Evolutionary conservation across 2,797 vertebrate genomes (phyloP).

Genomic region (Sciurus carolinensis): DNA sequence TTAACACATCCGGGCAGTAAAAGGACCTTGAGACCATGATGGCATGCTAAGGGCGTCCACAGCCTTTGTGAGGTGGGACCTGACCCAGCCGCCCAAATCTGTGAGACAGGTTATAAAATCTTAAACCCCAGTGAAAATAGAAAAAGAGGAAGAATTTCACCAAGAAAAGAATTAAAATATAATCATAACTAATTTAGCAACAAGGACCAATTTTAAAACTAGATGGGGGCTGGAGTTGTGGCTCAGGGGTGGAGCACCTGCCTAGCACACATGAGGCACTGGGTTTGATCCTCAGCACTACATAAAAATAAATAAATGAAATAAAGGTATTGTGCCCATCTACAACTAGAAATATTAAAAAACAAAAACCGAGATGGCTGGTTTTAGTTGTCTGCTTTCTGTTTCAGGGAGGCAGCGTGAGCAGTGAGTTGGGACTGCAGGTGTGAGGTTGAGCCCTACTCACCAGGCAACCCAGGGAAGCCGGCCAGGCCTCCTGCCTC

Average conservation of each 20-base stretch:
- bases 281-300: too few relatives aligned
- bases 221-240: not conserved
- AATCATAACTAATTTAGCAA: not conserved
- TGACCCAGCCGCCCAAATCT: not conserved
- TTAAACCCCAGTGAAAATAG: not conserved
- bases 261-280: too few relatives aligned
- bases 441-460: not conserved
- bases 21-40: not conserved
- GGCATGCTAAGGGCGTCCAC: not conserved
- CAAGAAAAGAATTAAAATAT: slow-evolving; percentile 40
- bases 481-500: fast-evolving
- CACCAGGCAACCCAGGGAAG: too few relatives aligned
- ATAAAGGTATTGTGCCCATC: too few relatives aligned
- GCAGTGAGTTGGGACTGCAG: fast-evolving
- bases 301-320: too few relatives aligned
- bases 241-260: too few relatives aligned
- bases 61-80: not conserved
- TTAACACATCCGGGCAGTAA: not conserved
- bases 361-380: not conserved
- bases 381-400: not conserved
- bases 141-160: not conserved
- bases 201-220: slow-evolving; percentile 17
- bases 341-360: too few relatives aligned
- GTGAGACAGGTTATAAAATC: not conserved
- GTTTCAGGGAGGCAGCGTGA: not conserved